Evolutionary conservation across 2,797 vertebrate species (phyloP).

Genomic region (Dermochelys coriacea): DNA sequence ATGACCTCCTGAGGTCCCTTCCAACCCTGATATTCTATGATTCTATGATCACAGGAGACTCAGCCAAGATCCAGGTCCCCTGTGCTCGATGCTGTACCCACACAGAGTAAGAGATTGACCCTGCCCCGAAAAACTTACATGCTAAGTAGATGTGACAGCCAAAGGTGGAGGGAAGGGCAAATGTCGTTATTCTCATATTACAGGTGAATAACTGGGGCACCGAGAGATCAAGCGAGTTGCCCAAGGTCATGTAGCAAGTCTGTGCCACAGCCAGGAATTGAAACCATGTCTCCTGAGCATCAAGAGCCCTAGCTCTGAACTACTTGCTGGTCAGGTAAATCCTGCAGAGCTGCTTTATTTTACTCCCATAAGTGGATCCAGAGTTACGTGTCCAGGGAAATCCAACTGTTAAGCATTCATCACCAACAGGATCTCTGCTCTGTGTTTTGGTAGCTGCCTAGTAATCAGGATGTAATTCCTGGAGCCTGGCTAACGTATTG

Average conservation of each 20-base stretch:
- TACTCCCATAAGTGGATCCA: background rate
- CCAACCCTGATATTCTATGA: too few relatives aligned
- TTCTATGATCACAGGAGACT: background rate
- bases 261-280: background rate
- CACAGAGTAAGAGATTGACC: background rate
- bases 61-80: background rate
- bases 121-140: background rate
- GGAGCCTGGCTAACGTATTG: background rate
- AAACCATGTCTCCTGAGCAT: background rate
- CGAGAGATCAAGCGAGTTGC: fast-evolving
- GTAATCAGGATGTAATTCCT: fast-evolving
- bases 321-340: background rate
- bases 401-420: background rate
- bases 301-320: background rate
- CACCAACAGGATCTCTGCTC: background rate
- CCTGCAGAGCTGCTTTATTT: background rate
- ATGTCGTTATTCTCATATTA: background rate
- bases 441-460: background rate
- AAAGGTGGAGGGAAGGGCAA: background rate
- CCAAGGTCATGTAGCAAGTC: background rate
- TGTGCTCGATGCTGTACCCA: background rate
- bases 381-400: background rate
- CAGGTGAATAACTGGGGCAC: fast-evolving
- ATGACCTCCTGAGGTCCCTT: too few relatives aligned
- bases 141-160: background rate